phyloP scores from a whole-genome alignment of 2,113 vertebrate species.

The Brachyhypopomus gauderio region DNA sequence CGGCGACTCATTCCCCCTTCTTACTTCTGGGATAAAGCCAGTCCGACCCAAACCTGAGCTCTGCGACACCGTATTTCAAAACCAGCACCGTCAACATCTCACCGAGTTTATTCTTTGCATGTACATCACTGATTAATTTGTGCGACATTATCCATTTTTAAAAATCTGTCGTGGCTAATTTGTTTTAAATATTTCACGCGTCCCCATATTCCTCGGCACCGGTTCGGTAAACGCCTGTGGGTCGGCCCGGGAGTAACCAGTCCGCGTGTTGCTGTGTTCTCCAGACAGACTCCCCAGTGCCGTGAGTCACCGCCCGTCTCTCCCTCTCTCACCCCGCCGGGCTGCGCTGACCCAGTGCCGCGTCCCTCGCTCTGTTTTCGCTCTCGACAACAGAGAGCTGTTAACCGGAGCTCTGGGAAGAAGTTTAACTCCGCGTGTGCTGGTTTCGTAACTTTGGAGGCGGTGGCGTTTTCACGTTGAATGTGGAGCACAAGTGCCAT shows the following conservation, averaged over 20 bases:
- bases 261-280: background rate
- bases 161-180: background rate
- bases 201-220: background rate
- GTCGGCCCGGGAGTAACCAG: background rate
- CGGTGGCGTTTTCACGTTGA: background rate
- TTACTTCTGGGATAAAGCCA: conserved; percentile 34
- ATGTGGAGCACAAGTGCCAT: conserved; percentile 67
- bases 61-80: background rate
- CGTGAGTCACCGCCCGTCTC: conserved; percentile 15
- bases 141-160: background rate
- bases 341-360: conserved; percentile 18
- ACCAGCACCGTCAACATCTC: background rate
- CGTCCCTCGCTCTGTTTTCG: conserved; percentile 20
- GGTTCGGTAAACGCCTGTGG: background rate
- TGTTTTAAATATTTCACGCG: conserved; percentile 37
- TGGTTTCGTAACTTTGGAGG: background rate
- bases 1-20: conserved; percentile 42
- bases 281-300: conserved; percentile 6
- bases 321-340: conserved; percentile 15
- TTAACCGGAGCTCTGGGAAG: conserved; percentile 14
- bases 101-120: background rate
- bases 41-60: conserved; percentile 49
- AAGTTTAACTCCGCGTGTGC: conserved; percentile 35
- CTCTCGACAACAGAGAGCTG: conserved; percentile 22
- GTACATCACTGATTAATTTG: background rate